These are phyloP conservation scores for Eulithis prunata DNA, from an alignment of 2,888 invertebrate genomes.

Conservation along the genomic window DNA sequence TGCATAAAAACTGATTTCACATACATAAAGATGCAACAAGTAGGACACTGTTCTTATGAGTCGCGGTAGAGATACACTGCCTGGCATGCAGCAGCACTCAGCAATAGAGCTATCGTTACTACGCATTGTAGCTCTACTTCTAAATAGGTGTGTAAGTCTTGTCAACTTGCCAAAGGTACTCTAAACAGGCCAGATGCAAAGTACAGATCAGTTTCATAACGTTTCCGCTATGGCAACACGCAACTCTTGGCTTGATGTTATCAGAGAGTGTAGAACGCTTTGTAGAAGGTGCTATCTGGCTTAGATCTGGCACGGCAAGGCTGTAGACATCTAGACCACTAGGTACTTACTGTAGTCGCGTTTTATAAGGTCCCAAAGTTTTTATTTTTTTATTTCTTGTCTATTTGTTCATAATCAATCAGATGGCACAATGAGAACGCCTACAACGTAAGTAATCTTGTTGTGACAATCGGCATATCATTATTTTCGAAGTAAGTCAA, in stretches of 20 bases:
- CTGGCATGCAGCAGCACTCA: too few relatives aligned
- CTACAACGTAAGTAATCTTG: too few relatives aligned
- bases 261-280: constrained; percentile 22
- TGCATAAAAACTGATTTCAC: too few relatives aligned
- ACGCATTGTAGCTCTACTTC: too few relatives aligned
- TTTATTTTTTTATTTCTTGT: not conserved
- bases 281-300: not conserved
- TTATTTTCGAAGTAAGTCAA: too few relatives aligned
- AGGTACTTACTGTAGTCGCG: not conserved
- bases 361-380: not conserved
- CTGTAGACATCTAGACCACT: not conserved
- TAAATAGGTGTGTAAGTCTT: not conserved
- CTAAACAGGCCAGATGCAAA: constrained; percentile 21
- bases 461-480: too few relatives aligned
- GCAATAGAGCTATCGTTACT: too few relatives aligned
- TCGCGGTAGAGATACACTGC: too few relatives aligned
- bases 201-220: constrained; percentile 30
- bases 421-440: not conserved
- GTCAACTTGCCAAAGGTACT: constrained; percentile 9
- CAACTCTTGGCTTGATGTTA: constrained; percentile 27
- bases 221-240: constrained; percentile 30
- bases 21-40: too few relatives aligned
- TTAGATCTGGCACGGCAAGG: not conserved
- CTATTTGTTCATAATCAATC: too few relatives aligned
- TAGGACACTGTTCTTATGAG: too few relatives aligned